These are phyloP conservation scores for Molossus molossus DNA, from an alignment of 2,797 vertebrate species.

Conservation along the genomic window DNA sequence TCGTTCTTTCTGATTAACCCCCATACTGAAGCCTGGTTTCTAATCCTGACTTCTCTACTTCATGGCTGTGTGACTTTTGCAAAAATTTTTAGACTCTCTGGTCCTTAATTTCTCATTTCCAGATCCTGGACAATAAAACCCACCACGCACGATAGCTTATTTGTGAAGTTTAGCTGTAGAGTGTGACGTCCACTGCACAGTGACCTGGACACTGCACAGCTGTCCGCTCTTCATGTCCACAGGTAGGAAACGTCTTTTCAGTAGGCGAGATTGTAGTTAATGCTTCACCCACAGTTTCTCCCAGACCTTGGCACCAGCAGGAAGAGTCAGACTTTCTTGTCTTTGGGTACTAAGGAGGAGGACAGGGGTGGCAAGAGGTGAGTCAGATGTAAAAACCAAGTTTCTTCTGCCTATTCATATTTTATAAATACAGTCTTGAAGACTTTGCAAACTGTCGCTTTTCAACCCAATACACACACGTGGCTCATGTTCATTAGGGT, in stretches of 20 bases:
- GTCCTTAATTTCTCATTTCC: not conserved
- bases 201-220: accelerated
- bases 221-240: accelerated
- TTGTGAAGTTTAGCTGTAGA: not conserved
- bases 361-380: not conserved
- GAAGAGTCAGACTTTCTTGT: not conserved
- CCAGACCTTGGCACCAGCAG: not conserved
- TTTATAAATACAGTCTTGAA: not conserved
- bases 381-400: not conserved
- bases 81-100: not conserved
- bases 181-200: accelerated
- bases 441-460: constrained; percentile 48
- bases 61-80: not conserved
- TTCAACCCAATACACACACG: not conserved
- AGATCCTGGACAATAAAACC: not conserved
- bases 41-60: not conserved
- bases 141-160: accelerated
- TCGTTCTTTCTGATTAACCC: not conserved
- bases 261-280: not conserved
- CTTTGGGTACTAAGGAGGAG: not conserved
- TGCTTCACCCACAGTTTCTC: not conserved
- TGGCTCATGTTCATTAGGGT: constrained; percentile 71
- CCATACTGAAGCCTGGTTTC: not conserved
- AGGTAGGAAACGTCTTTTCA: not conserved
- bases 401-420: not conserved